Conservation (phyloP, 2,113 vertebrate species). For the Psettodes erumei region DNA sequence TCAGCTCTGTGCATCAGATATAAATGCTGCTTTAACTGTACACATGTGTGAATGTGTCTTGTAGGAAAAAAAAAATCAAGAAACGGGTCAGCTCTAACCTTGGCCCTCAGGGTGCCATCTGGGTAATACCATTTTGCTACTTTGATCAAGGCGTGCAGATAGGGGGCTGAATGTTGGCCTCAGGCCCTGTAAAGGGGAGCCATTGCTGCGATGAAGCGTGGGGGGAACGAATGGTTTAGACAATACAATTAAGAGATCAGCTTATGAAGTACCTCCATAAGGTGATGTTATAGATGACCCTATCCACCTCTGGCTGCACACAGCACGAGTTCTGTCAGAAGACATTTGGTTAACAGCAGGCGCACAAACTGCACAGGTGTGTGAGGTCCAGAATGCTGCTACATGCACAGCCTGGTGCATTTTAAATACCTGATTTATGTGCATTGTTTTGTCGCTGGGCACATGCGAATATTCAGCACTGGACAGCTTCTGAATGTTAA, state of each 20-base stretch:
- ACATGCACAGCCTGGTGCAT: conserved; percentile 40
- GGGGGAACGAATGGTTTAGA: conserved; percentile 40
- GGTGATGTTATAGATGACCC: conserved; percentile 9
- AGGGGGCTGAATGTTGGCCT: conserved; percentile 31
- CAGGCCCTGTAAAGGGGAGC: conserved; percentile 26
- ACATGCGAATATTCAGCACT: conserved; percentile 17
- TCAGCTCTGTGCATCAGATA: conserved; percentile 9
- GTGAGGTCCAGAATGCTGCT: conserved; percentile 15
- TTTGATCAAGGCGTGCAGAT: conserved; percentile 53
- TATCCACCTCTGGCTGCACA: conserved; percentile 18
- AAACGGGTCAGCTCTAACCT: conserved; percentile 43
- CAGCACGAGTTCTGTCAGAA: conserved; percentile 32
- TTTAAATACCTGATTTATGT: conserved; percentile 57
- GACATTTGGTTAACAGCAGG: conserved; percentile 55
- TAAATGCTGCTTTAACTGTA: background rate
- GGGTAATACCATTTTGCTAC: conserved; percentile 62
- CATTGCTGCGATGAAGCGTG: conserved; percentile 2
- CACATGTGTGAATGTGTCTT: conserved; percentile 12
- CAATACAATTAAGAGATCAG: conserved; percentile 56
- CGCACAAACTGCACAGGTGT: conserved; percentile 28
- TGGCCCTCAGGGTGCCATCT: conserved; percentile 53
- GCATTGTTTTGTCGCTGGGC: conserved; percentile 23
- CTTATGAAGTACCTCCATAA: conserved; percentile 11
- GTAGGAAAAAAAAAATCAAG: conserved; percentile 15
- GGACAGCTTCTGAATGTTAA: conserved; percentile 29